Evolutionary conservation across 2,888 invertebrate genomes (phyloP).

Genomic region (Trimorus sp.): DNA sequence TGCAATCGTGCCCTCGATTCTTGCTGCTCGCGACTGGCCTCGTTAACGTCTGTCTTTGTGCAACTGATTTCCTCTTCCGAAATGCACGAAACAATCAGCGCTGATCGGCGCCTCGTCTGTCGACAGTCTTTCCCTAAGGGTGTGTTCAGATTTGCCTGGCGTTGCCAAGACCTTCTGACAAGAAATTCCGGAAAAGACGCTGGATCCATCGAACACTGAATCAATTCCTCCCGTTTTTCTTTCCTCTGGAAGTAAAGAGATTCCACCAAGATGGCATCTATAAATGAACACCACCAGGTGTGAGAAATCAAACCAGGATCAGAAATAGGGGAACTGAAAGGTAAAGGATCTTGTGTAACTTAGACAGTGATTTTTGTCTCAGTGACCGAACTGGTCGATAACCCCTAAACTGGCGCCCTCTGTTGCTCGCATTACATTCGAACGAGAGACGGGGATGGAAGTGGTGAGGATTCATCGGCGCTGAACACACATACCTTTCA

Average conservation of each 20-base stretch:
- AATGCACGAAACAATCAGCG: conserved; percentile 53
- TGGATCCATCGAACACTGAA: no score
- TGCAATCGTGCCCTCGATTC: conserved; percentile 19
- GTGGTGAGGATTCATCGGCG: background rate
- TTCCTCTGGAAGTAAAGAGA: no score
- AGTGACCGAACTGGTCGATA: background rate
- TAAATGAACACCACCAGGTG: no score
- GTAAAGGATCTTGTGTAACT: background rate
- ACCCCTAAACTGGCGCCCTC: no score
- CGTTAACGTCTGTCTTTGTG: conserved; percentile 56
- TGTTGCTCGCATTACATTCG: no score
- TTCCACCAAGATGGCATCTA: no score
- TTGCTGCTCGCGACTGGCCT: conserved; percentile 41
- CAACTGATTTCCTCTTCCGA: conserved; percentile 55
- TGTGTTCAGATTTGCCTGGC: conserved; percentile 25
- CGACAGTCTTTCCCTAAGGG: conserved; percentile 34
- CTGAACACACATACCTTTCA: background rate
- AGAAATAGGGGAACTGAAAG: no score
- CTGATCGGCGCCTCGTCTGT: conserved; percentile 43
- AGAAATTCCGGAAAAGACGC: conserved; percentile 7
- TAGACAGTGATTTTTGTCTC: background rate
- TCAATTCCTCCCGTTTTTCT: no score
- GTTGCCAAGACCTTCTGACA: conserved; percentile 37
- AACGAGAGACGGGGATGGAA: no score
- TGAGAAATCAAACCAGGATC: no score